These are phyloP conservation scores for Puffinus mauretanicus DNA, from an alignment of 2,113 vertebrate species.

Conservation along the genomic window DNA sequence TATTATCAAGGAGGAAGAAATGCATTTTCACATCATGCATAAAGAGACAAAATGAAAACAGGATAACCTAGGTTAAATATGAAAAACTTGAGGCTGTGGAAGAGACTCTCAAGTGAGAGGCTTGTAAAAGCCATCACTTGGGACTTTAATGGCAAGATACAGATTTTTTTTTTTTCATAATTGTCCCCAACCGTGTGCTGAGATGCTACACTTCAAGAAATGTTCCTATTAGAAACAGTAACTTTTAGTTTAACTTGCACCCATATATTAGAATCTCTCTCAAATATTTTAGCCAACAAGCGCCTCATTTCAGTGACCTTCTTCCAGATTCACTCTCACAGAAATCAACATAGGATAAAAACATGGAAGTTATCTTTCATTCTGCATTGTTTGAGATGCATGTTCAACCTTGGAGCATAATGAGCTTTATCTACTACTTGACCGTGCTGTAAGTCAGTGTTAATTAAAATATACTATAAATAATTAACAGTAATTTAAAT, in stretches of 20 bases:
- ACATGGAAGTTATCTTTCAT: not conserved
- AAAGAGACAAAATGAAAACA: not conserved
- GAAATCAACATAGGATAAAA: not conserved
- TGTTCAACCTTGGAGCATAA: not conserved
- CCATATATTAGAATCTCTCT: not conserved
- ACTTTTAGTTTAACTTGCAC: not conserved
- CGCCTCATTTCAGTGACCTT: not conserved
- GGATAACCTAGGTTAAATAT: not conserved
- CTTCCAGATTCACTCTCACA: not conserved
- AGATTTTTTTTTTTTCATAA: not conserved
- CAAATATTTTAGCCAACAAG: not conserved
- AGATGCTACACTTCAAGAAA: not conserved
- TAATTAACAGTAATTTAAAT: constrained; percentile 87
- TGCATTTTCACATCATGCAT: not conserved
- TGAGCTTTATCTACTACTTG: not conserved
- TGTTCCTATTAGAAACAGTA: not conserved
- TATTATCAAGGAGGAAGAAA: not conserved
- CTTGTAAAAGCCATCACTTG: not conserved
- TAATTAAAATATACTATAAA: constrained; percentile 75
- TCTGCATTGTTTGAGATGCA: not conserved
- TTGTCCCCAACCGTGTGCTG: not conserved
- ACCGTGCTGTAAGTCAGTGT: constrained; percentile 54
- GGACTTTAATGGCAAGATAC: not conserved
- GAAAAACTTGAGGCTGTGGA: not conserved
- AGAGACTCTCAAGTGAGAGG: not conserved